These are phyloP conservation scores for Drosophila busckii DNA, from an alignment of 1,140 invertebrate genomes.

Conservation along the genomic window DNA sequence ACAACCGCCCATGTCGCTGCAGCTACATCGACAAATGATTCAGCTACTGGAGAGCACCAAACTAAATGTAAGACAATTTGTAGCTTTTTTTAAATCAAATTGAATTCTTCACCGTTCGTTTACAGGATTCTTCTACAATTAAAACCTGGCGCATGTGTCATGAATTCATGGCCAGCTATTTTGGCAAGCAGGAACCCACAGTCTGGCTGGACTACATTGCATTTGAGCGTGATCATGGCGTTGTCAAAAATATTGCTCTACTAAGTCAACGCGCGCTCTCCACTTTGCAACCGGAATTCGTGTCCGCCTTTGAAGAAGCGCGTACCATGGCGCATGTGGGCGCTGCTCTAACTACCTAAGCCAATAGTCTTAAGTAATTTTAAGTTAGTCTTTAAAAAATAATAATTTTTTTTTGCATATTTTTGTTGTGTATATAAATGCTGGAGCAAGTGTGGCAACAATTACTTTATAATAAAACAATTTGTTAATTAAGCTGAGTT, in stretches of 20 bases:
- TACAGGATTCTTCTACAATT: conserved; percentile 34
- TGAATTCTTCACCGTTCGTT: background rate
- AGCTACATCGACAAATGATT: conserved; percentile 63
- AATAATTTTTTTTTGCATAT: background rate
- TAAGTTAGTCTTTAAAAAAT: conserved; percentile 1
- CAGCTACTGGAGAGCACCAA: conserved; percentile 46
- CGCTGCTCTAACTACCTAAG: conserved; percentile 25
- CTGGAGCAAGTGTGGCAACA: too few relatives aligned
- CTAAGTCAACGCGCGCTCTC: conserved; percentile 50
- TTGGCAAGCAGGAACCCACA: conserved; percentile 56
- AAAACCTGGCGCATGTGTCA: conserved; percentile 61
- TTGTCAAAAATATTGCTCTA: conserved; percentile 50
- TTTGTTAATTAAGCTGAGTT: too few relatives aligned
- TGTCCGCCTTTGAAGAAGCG: conserved; percentile 48
- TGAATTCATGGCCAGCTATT: conserved; percentile 58
- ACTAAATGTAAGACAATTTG: conserved; percentile 9
- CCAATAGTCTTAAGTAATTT: background rate
- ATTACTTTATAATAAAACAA: too few relatives aligned
- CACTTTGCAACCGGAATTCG: conserved; percentile 47
- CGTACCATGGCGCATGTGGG: conserved; percentile 50
- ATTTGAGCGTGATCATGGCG: conserved; percentile 69
- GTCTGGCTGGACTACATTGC: conserved; percentile 68
- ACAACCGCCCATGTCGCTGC: conserved; percentile 58
- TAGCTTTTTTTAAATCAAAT: background rate
- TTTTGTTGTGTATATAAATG: background rate